Evolutionary conservation across 2,888 invertebrate genomes (phyloP), one percentile per base, ranked within the genome.

Genomic region (Diaphora mendica): DNA sequence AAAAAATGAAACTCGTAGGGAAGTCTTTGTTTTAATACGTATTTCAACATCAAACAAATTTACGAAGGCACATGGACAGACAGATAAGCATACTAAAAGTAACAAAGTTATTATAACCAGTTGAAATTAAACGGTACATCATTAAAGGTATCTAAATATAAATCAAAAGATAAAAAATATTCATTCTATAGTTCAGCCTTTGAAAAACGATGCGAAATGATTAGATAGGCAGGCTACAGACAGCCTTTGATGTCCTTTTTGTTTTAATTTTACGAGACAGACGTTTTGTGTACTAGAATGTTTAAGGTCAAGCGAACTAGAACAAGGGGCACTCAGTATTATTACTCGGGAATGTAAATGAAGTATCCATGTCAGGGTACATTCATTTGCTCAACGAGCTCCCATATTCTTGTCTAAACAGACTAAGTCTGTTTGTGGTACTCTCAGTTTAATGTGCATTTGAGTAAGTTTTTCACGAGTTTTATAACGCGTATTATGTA

Each of bases 251-350:
- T 9, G 33, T 68, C 33, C 35, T 51, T 55, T 51, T 59, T 69
- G 26, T 59, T 59, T 62, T 69, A 42, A 59, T 69, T 62, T 20
- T 69, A 59, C 69, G 68, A 51, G n/a, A 55, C 35, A 70, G 30
- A 70, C 30, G 44, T 62, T 70, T 42, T 62, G 11, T 70, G 20
- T 62, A 55, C 26, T 30, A 42, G 13, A 62, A 62, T 70, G 26
- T 42, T 30, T 62, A 30, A 62, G 62, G 30, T 30, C 42, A 42
- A 69, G 42, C 42, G 20, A 70, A 59, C 11, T 69, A 20, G 59
- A 70, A 62, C 68, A n/a, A 33, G 20, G 5, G 33, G 15, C 33
- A n/a, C 55, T 68, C 15, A 17, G 17, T 30, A 30, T 62, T 55
- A 55, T 68, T 68, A 35, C 68, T 51, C 0, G 33, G 17, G 17